Conservation (phyloP, 2,797 vertebrate species). For the Glyptemys insculpta region DNA sequence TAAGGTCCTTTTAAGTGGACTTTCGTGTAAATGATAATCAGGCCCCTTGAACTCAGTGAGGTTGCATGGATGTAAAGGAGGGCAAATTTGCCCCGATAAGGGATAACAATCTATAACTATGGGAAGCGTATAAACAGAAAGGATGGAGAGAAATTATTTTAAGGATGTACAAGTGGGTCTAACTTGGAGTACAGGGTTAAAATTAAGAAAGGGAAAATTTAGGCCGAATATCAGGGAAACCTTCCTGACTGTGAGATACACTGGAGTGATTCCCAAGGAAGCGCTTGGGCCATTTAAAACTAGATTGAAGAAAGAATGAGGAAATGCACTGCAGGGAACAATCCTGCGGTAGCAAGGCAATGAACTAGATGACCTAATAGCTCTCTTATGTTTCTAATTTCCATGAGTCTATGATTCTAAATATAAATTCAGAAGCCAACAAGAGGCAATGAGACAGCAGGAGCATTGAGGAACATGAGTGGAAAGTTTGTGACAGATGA, state of each 20-base stretch:
- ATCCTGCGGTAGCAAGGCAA: slow-evolving; percentile 28
- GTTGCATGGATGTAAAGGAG: not conserved
- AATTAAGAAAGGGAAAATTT: slow-evolving; percentile 5
- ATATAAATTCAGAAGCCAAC: slow-evolving; percentile 52
- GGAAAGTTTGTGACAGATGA: slow-evolving; percentile 64
- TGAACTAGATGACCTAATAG: slow-evolving; percentile 34
- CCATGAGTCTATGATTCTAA: slow-evolving; percentile 55
- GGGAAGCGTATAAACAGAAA: slow-evolving; percentile 22
- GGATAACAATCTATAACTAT: not conserved
- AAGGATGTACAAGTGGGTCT: not conserved
- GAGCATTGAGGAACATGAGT: slow-evolving; percentile 44
- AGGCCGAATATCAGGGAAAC: slow-evolving; percentile 7
- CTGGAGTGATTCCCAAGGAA: slow-evolving; percentile 52
- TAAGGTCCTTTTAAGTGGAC: not conserved
- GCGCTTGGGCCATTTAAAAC: slow-evolving; percentile 40
- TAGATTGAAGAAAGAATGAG: slow-evolving; percentile 9
- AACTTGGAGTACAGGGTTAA: slow-evolving; percentile 27
- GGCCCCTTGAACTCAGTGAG: not conserved
- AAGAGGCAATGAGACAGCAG: slow-evolving; percentile 11
- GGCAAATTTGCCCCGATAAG: not conserved
- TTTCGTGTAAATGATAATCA: not conserved
- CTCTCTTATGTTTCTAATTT: slow-evolving; percentile 42
- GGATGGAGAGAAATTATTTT: not conserved
- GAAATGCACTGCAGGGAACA: slow-evolving; percentile 1
- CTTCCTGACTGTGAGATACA: slow-evolving; percentile 4